Conservation (phyloP, 53 echinoderm and acorn worm species). For the Astropecten irregularis region DNA sequence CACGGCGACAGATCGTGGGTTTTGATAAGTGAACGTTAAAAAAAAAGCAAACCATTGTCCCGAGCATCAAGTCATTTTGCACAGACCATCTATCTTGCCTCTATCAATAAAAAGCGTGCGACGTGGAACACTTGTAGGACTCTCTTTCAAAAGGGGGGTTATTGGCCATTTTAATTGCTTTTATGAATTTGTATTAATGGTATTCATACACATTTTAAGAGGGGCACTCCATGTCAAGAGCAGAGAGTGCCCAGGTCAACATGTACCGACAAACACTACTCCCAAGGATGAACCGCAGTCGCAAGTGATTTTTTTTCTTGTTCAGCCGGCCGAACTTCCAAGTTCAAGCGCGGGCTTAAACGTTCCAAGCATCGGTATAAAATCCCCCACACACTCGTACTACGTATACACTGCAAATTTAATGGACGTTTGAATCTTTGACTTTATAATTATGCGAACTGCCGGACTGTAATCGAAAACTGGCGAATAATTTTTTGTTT, state of each 20-base stretch:
- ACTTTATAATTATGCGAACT: too few species aligned
- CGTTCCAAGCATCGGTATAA: too few species aligned
- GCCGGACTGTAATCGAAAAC: too few species aligned
- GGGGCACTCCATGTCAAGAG: constrained; percentile 10
- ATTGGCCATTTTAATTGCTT: constrained; percentile 21
- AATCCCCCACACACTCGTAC: too few species aligned
- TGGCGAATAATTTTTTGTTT: too few species aligned
- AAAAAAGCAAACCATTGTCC: constrained; percentile 12
- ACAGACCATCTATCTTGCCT: constrained; percentile 35
- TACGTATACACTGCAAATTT: too few species aligned
- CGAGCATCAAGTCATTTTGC: constrained; percentile 27
- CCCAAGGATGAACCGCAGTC: background rate
- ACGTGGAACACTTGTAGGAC: constrained; percentile 26
- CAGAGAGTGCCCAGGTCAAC: constrained; percentile 15
- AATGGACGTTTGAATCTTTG: too few species aligned
- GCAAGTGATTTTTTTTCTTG: too few species aligned
- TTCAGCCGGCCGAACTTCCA: too few species aligned
- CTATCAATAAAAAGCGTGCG: constrained; percentile 20
- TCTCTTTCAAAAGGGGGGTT: background rate
- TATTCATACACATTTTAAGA: constrained; percentile 22
- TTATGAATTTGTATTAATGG: constrained; percentile 31
- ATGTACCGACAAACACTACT: background rate
- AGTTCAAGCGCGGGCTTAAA: too few species aligned
- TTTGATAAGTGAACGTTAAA: constrained; percentile 45
- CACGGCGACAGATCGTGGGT: constrained; percentile 37